Percentiles rank a stretch among this genome's conserved stretches.
Evolutionary conservation across 2,113 vertebrate species (phyloP).

Genomic region (Ammodytes marinus): DNA sequence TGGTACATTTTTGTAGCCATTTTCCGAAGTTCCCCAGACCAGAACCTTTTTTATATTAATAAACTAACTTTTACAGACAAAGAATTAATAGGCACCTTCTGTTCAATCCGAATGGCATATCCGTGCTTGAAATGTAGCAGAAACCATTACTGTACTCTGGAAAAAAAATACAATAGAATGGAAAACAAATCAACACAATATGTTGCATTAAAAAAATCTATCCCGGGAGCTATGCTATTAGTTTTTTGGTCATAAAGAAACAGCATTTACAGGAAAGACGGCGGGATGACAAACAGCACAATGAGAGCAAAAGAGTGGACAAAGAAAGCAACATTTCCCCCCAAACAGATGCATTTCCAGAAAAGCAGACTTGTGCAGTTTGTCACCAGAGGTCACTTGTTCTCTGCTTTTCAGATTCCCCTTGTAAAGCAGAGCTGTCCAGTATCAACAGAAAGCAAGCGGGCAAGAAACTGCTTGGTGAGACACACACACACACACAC

Average conservation of each 20-base stretch:
- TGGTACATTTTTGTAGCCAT: background rate
- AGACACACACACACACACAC: constrained; percentile 63
- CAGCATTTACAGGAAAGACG: constrained; percentile 8
- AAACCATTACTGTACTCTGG: background rate
- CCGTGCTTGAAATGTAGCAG: background rate
- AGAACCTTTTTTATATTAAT: background rate
- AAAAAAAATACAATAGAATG: background rate
- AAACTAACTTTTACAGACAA: background rate
- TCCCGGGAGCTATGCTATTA: background rate
- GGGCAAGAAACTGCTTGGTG: constrained; percentile 93
- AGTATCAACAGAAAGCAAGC: constrained; percentile 91
- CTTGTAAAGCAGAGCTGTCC: constrained; percentile 93
- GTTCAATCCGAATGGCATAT: background rate
- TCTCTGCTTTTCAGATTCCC: constrained; percentile 88
- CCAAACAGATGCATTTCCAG: constrained; percentile 31
- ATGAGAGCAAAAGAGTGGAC: constrained; percentile 49
- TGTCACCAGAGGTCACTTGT: constrained; percentile 39
- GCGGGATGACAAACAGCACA: constrained; percentile 21
- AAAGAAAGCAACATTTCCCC: constrained; percentile 33
- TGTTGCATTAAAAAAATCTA: background rate
- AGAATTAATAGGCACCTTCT: background rate
- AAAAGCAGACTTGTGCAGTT: constrained; percentile 54
- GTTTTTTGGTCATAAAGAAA: constrained; percentile 21
- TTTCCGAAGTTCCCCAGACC: background rate
- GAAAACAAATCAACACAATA: constrained; percentile 5